phyloP scores from a whole-genome alignment of 2,888 invertebrate genomes.

The Lepidochitona cinerea region DNA sequence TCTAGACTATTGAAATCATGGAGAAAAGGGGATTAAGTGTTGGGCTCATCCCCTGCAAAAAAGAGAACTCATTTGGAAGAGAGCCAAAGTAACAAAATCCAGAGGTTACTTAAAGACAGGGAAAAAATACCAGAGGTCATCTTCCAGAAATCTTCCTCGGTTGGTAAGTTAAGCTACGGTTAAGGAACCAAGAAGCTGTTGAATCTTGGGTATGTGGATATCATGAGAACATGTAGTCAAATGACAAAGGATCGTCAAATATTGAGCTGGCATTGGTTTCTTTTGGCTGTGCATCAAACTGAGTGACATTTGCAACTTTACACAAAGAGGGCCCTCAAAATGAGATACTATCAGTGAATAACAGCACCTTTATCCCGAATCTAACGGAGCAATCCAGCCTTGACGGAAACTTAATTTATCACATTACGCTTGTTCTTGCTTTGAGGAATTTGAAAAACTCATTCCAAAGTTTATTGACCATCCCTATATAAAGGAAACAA shows the following conservation, averaged over 20 bases:
- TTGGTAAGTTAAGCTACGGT: neutral
- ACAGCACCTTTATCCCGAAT: neutral
- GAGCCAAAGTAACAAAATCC: neutral
- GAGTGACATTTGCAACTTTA: slow-evolving; percentile 7
- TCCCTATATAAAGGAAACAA: slow-evolving; percentile 18
- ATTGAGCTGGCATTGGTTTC: slow-evolving; percentile 20
- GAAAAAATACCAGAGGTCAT: neutral
- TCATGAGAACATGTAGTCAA: slow-evolving; percentile 6
- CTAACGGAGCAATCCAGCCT: neutral
- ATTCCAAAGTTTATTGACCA: slow-evolving; percentile 21
- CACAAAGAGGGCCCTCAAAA: slow-evolving; percentile 1
- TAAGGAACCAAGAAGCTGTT: no score
- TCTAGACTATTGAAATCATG: neutral
- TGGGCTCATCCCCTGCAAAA: neutral
- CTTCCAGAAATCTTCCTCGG: neutral
- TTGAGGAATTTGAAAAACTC: slow-evolving; percentile 1
- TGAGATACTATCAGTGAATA: neutral
- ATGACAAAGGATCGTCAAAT: slow-evolving; percentile 13
- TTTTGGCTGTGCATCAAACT: slow-evolving; percentile 2
- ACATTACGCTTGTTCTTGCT: slow-evolving; percentile 4
- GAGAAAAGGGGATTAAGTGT: neutral
- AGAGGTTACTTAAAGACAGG: neutral
- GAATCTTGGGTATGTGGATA: slow-evolving; percentile 10
- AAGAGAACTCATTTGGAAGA: no score
- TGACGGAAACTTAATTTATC: slow-evolving; percentile 9